Conservation (phyloP, 92 coral and sea anemone species). For the Phenganax subtilis region DNA sequence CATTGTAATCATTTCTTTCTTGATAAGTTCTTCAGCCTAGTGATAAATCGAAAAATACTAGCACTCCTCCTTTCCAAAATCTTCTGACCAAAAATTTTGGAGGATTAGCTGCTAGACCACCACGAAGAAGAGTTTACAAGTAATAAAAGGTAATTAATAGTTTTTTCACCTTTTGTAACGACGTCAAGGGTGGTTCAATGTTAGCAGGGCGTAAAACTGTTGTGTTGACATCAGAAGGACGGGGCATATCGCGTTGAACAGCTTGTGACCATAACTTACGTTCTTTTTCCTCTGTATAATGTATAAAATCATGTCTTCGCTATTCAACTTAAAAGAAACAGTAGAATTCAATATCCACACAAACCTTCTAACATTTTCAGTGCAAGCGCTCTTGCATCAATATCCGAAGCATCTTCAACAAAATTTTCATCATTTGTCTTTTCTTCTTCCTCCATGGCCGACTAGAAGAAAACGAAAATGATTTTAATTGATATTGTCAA, state of each 20-base stretch:
- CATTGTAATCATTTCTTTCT: conserved; percentile 90
- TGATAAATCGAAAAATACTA: background rate
- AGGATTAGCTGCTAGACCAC: no score
- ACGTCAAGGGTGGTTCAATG: conserved; percentile 86
- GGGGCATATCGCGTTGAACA: conserved; percentile 88
- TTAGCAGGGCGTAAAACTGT: conserved; percentile 76
- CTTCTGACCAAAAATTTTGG: no score
- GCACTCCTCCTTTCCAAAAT: background rate
- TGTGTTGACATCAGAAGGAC: conserved; percentile 90
- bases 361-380: conserved; percentile 73
- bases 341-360: background rate
- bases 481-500: background rate
- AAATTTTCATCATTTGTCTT: conserved; percentile 45
- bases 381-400: conserved; percentile 74
- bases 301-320: background rate
- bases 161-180: conserved; percentile 70
- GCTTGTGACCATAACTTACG: conserved; percentile 73
- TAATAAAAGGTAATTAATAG: background rate
- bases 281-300: conserved; percentile 68
- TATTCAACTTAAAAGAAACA: background rate
- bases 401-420: conserved; percentile 95
- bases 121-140: background rate
- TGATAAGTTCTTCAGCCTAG: conserved; percentile 94
- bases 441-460: conserved; percentile 59
- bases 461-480: conserved; percentile 28